Percentiles rank a stretch among this genome's conserved stretches.
phyloP scores from a whole-genome alignment of 2,113 vertebrate genomes.

The Corvus hawaiiensis region DNA sequence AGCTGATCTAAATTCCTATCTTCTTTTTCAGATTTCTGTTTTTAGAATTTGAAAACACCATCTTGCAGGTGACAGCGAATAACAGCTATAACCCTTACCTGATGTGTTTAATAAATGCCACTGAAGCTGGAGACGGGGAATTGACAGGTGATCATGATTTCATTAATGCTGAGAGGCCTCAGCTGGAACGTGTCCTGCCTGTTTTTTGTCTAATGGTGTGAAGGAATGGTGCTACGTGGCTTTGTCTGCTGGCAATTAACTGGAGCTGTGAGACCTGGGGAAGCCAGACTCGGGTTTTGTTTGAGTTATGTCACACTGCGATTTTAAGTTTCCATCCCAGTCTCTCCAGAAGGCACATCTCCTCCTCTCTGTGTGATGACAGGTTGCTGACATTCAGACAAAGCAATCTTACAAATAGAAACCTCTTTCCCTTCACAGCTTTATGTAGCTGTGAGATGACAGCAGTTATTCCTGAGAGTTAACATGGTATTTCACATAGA shows the following conservation, averaged over 20 bases:
- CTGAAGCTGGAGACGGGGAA: conserved; percentile 26
- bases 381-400: background rate
- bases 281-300: background rate
- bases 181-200: background rate
- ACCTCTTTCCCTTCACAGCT: background rate
- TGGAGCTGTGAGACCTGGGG: background rate
- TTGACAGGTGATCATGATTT: conserved; percentile 66
- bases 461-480: conserved; percentile 7
- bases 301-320: background rate
- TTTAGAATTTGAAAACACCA: conserved; percentile 68
- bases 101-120: conserved; percentile 69
- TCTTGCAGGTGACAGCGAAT: conserved; percentile 60
- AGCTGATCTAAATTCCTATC: background rate
- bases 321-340: background rate
- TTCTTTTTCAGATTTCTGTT: conserved; percentile 70
- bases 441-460: background rate
- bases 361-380: background rate
- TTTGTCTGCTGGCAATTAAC: background rate
- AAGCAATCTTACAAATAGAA: background rate
- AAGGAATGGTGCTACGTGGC: background rate
- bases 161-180: background rate
- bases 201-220: background rate
- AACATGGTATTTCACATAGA: background rate
- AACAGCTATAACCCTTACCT: conserved; percentile 67
- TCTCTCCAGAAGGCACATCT: background rate